Conservation (phyloP, 2,797 vertebrate genomes). For the Pangasius macronema region DNA sequence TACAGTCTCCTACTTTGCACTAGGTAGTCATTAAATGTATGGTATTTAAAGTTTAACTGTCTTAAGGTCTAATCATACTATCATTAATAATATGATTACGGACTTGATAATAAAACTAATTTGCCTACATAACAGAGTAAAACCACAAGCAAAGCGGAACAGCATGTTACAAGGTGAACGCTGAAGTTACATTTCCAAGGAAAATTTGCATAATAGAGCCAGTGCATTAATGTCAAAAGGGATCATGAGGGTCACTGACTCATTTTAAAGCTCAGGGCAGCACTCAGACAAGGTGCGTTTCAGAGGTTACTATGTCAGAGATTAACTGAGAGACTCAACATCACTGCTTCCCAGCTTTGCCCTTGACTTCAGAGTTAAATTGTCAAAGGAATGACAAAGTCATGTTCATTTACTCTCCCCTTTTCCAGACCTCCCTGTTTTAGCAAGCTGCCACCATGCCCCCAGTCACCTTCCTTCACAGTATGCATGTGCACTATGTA, state of each 20-base stretch:
- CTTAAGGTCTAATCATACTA: conserved; percentile 9
- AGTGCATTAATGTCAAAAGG: conserved; percentile 32
- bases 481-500: conserved; percentile 36
- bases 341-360: conserved; percentile 51
- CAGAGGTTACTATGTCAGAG: conserved; percentile 40
- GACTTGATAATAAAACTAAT: not conserved
- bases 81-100: not conserved
- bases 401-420: conserved; percentile 59
- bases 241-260: conserved; percentile 43
- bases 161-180: not conserved
- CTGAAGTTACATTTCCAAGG: not conserved
- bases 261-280: conserved; percentile 31
- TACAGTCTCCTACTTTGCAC: not conserved
- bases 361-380: conserved; percentile 54
- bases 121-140: not conserved
- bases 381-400: conserved; percentile 56
- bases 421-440: conserved; percentile 59
- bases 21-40: not conserved
- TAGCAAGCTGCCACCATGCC: conserved; percentile 57
- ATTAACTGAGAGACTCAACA: conserved; percentile 47
- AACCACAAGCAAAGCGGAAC: not conserved
- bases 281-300: conserved; percentile 35
- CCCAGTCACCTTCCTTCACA: conserved; percentile 53
- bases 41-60: not conserved
- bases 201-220: not conserved